Percentiles rank a stretch among this genome's conserved stretches.
Conservation (phyloP, 64 coral and sea anemone genomes). For the Trachythela sp. region DNA sequence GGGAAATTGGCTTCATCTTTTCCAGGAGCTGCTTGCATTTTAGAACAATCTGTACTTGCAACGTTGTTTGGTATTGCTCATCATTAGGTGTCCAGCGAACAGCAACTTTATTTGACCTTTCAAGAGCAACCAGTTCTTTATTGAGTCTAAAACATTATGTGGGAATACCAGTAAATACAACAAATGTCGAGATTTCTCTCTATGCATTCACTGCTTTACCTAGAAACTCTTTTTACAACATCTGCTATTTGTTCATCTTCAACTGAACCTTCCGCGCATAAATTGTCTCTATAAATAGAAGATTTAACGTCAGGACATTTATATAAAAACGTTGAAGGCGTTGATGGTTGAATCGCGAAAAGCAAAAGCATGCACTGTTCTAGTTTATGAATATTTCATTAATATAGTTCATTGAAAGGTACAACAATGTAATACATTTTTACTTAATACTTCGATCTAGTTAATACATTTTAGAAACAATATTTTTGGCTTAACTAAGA, state of each 20-base stretch:
- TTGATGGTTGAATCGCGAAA: too few relatives aligned
- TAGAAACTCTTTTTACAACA: background rate
- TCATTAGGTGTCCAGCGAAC: slow-evolving; percentile 12
- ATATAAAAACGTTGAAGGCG: too few relatives aligned
- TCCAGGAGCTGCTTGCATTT: background rate
- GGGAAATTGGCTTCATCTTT: background rate
- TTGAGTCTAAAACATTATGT: slow-evolving; percentile 10
- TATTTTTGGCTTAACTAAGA: too few relatives aligned
- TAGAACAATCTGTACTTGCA: background rate
- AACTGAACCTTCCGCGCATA: background rate
- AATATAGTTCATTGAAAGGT: too few relatives aligned
- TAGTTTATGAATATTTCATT: too few relatives aligned
- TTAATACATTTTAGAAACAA: too few relatives aligned
- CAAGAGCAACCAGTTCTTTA: background rate
- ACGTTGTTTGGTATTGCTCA: background rate
- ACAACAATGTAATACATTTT: too few relatives aligned
- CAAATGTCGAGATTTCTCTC: background rate
- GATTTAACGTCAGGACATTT: too few relatives aligned
- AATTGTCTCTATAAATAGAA: background rate
- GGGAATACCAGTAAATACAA: background rate
- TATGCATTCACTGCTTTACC: background rate
- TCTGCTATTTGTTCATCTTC: background rate
- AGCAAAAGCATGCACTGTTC: too few relatives aligned
- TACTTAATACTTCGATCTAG: too few relatives aligned
- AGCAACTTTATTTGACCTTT: background rate